phyloP scores from a whole-genome alignment of 1,140 invertebrate species.

The Plodia interpunctella region DNA sequence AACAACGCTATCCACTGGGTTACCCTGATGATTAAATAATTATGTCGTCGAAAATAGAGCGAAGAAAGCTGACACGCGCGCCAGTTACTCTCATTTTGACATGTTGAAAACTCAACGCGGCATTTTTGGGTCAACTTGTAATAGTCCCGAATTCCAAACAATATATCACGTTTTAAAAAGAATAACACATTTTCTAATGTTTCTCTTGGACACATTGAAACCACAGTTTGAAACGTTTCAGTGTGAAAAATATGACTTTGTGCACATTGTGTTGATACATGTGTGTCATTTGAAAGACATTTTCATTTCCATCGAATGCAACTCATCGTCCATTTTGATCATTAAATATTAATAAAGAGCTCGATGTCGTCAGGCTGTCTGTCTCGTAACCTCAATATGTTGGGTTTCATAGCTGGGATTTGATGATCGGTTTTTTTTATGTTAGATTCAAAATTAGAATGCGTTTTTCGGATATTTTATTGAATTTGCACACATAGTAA shows the following conservation, averaged over 20 bases:
- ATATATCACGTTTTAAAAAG: constrained; percentile 34
- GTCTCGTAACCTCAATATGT: not conserved
- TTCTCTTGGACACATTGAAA: constrained; percentile 35
- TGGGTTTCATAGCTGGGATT: too few species aligned
- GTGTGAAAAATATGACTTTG: not conserved
- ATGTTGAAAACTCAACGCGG: constrained; percentile 43
- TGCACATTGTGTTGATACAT: constrained; percentile 21
- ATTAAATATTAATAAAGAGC: constrained; percentile 7
- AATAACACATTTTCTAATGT: constrained; percentile 44
- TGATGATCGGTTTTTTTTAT: too few species aligned
- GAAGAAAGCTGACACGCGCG: constrained; percentile 57
- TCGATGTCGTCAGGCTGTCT: not conserved
- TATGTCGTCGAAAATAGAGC: constrained; percentile 53
- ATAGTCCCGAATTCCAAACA: constrained; percentile 49
- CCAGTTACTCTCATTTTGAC: constrained; percentile 44
- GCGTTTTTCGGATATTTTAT: too few species aligned
- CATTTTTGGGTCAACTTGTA: constrained; percentile 64
- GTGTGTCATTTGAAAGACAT: constrained; percentile 24
- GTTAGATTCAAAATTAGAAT: too few species aligned
- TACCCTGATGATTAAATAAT: constrained; percentile 37
- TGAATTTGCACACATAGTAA: too few species aligned
- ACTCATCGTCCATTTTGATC: not conserved
- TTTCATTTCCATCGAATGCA: constrained; percentile 19
- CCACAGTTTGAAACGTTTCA: not conserved
- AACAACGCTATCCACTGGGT: constrained; percentile 29